Conservation (phyloP, 1,140 invertebrate species). For the Polypedilum pembai region DNA sequence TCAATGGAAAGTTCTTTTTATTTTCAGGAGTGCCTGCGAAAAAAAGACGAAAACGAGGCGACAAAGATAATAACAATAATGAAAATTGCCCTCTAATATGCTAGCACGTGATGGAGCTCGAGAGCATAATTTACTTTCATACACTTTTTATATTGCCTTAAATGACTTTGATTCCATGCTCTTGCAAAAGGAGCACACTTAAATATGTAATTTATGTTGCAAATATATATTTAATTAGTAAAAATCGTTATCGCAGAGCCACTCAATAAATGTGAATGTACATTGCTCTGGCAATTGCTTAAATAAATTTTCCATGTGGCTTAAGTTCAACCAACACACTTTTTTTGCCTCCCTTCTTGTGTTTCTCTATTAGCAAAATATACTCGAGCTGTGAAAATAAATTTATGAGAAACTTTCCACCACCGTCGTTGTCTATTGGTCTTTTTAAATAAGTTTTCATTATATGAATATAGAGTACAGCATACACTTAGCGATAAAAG, state of each 20-base stretch:
- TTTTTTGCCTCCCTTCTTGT: background rate
- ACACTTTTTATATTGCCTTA: background rate
- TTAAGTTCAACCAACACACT: background rate
- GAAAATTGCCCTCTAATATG: conserved; percentile 5
- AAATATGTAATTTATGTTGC: background rate
- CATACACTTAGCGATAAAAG: conserved; percentile 23
- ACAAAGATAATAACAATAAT: conserved; percentile 5
- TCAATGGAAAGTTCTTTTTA: background rate
- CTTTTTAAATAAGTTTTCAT: conserved; percentile 4
- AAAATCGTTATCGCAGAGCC: conserved; percentile 5
- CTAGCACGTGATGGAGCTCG: background rate
- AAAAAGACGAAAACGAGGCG: background rate
- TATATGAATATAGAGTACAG: background rate
- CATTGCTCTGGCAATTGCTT: background rate
- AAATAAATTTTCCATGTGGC: conserved; percentile 27
- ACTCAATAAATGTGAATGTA: conserved; percentile 8
- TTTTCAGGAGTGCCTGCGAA: background rate
- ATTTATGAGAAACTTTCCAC: conserved; percentile 23
- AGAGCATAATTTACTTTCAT: background rate
- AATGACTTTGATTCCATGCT: background rate
- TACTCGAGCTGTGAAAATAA: background rate
- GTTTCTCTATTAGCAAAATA: background rate
- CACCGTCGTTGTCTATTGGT: background rate
- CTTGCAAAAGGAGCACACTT: background rate
- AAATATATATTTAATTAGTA: conserved; percentile 9